These are phyloP conservation scores for Hofmannophila pseudospretella DNA, from an alignment of 2,888 invertebrate genomes.

Conservation along the genomic window DNA sequence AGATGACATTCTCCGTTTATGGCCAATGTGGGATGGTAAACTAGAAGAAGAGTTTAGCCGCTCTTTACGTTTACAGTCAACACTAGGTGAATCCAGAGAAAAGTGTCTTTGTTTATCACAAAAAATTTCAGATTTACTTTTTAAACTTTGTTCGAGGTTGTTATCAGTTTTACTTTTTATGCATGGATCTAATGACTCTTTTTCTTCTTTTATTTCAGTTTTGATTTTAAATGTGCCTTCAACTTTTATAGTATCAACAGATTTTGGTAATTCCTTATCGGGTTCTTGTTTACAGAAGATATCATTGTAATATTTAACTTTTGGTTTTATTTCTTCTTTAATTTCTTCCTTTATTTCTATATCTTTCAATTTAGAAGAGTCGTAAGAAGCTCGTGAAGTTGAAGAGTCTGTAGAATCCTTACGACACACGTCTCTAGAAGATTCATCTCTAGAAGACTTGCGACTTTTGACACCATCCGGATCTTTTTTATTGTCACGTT, in stretches of 20 bases:
- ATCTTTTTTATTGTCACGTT: conserved; percentile 66
- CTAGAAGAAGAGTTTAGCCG: conserved; percentile 78
- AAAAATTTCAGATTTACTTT: conserved; percentile 38
- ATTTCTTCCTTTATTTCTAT: conserved; percentile 56
- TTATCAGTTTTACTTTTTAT: conserved; percentile 54
- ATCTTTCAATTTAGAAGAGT: conserved; percentile 60
- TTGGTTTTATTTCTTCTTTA: conserved; percentile 57
- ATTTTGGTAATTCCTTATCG: conserved; percentile 59
- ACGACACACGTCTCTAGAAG: conserved; percentile 54
- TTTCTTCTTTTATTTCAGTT: conserved; percentile 26
- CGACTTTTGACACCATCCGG: conserved; percentile 49
- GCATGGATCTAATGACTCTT: conserved; percentile 3
- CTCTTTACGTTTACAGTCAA: conserved; percentile 77
- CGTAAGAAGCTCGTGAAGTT: conserved; percentile 64
- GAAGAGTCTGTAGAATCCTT: conserved; percentile 74
- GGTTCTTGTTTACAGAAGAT: conserved; percentile 64
- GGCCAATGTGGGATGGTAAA: conserved; percentile 80
- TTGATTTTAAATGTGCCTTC: conserved; percentile 26
- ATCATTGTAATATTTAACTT: conserved; percentile 60
- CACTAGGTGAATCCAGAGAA: conserved; percentile 63
- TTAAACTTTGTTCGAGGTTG: conserved; percentile 23
- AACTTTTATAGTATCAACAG: conserved; percentile 22
- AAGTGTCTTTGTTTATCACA: conserved; percentile 69
- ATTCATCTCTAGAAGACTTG: conserved; percentile 67
- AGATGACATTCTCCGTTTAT: conserved; percentile 87